Base-by-base conservation (phyloP, 2,888 invertebrate species). In the Drosophila nr. perissopoda region DNA sequence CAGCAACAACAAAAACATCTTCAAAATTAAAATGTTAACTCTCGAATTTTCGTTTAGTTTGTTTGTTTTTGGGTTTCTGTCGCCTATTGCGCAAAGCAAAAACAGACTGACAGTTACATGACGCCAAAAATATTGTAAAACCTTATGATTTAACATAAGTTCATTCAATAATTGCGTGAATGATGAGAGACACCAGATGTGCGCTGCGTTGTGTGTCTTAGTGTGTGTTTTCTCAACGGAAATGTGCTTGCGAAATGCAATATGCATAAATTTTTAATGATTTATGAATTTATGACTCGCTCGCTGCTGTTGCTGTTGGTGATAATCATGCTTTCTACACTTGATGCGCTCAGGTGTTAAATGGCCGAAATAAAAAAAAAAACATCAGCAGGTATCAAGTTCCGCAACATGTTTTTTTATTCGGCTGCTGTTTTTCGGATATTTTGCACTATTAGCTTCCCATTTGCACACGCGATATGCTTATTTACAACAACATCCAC, bases 61-160 rank as follows among this genome's bases (percentile, higher is more conserved):
- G 53, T 42, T 52, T 69, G 25, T 63, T 56, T 71, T 51, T 53
- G 4, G 13, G 45, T 73, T 65, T 54, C 33, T 67, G 62, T 83
- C 68, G 58, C 66, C 69, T 62, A 56, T 73, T 67, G 60, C 59
- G 42, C 57, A 82, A 78, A 64, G 63, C 65, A 61, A 62, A 67
- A 80, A 77, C 36, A 65, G 62, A 60, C 79, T 84, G 82, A 89
- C 89, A 86, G 85, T 89, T 89, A 90, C 89, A 85, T 83, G 89
- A 81, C 76, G 76, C 58, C 51, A 51, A 72, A 79, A 69, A 77
- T 75, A 76, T 76, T 71, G 59, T 69, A 64, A 82, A 81, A 69
- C 74, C 75, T 59, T 82, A 69, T 83, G 84, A 85, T 85, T 90
- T 85, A 85, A 85, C 89, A 88, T 67, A 80, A 77, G 73, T 89